Conservation (phyloP, 1,140 invertebrate genomes). For the Neelides sp. region DNA sequence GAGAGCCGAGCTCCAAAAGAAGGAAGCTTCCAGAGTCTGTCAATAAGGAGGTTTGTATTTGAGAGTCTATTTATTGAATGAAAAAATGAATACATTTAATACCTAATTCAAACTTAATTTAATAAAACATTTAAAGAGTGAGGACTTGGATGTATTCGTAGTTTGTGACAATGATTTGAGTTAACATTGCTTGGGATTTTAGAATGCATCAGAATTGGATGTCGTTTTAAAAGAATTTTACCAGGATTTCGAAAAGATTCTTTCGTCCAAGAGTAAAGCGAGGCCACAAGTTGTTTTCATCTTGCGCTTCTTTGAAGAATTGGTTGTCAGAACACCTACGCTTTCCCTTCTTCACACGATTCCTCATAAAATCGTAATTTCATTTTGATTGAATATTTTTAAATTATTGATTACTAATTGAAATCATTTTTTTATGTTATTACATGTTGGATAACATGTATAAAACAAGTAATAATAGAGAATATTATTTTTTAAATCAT, state of each 20-base stretch:
- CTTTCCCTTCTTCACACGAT: constrained; percentile 14
- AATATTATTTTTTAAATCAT: not conserved
- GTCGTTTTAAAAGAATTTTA: constrained; percentile 20
- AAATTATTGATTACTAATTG: no score
- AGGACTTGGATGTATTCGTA: not conserved
- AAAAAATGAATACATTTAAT: no score
- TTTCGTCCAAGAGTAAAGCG: constrained; percentile 2
- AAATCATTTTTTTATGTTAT: no score
- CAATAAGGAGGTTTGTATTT: not conserved
- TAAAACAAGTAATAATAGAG: not conserved
- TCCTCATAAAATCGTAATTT: constrained; percentile 16
- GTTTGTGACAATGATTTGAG: not conserved
- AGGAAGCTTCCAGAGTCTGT: constrained; percentile 5
- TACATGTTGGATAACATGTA: not conserved
- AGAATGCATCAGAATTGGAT: constrained; percentile 3
- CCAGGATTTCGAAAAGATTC: constrained; percentile 17
- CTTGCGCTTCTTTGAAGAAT: constrained; percentile 20
- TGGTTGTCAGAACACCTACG: constrained; percentile 19
- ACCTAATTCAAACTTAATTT: no score
- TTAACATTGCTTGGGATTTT: not conserved
- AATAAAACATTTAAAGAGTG: no score
- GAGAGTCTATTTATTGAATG: no score
- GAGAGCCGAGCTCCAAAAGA: constrained; percentile 18
- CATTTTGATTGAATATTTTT: not conserved
- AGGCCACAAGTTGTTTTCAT: constrained; percentile 19